Evolutionary conservation across 1,140 invertebrate species (phyloP), one percentile per base, ranked within the genome.

Genomic region (Papilio glaucus): DNA sequence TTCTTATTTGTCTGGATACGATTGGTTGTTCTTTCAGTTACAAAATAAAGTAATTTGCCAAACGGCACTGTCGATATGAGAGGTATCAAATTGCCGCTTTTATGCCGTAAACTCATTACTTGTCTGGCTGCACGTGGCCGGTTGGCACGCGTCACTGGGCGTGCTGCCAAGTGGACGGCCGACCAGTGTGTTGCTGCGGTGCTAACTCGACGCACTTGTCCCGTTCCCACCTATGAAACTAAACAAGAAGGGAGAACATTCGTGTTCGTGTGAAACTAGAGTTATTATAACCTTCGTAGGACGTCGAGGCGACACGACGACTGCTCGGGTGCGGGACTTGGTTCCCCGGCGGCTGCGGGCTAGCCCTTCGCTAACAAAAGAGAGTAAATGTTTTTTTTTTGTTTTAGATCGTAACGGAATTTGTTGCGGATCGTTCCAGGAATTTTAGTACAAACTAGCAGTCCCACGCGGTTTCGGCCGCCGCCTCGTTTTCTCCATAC

Each of bases 121-220:
- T 74, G 75, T 73, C 72, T 76, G 42, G 72, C 73, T 78, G 73
- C 78, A 82, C 78, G 77, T 82, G 77, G 80, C 70, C 74, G 63
- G 8, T 67, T 77, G 72, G 76, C 74, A 76, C 76, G 75, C 74
- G 74, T 77, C 80, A 78, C 74, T 75, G 74, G 84, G 84, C 85
- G 72, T 49, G 12, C 63, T 81, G 85, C 85, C 85, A 86, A 81
- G 71, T 76, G 76, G 71, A 76, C 74, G 76, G 73, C 76, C 78
- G 77, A 78, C 74, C 74, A 77, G 73, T 73, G 70, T 74, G 68
- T 71, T 78, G 80, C 77, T 71, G 71, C 72, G 42, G 71, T 37
- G 49, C 67, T 67, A 77, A 73, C 75, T 72, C 76, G 73, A 72
- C 70, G 70, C n/a, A 41, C 70, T 70, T 67, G 65, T 79, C 77